These are phyloP conservation scores for Leptinotarsa defecta DNA, from an alignment of 1,140 invertebrate genomes.

Conservation along the genomic window DNA sequence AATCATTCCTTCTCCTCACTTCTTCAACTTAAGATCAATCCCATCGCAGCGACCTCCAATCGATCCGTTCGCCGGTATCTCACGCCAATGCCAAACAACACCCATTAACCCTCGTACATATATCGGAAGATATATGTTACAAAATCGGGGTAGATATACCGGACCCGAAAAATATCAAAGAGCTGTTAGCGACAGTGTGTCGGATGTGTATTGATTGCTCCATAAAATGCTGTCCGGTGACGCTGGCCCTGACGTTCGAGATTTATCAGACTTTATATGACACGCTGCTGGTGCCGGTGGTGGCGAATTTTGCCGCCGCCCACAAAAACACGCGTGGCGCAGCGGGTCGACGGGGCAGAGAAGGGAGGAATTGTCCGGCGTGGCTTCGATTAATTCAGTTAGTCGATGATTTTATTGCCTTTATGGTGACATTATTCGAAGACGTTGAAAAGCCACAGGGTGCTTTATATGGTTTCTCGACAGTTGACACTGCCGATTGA, in stretches of 20 bases:
- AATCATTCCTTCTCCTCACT: not conserved
- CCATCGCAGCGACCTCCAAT: no score
- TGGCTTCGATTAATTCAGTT: no score
- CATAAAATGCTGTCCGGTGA: constrained; percentile 39
- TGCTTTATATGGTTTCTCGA: no score
- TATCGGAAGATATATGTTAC: no score
- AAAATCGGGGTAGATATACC: not conserved
- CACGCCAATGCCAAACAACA: not conserved
- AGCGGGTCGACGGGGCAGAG: no score
- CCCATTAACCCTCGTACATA: not conserved
- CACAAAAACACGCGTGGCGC: constrained; percentile 3
- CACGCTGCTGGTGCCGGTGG: not conserved
- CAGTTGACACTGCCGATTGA: no score
- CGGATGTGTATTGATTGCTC: constrained; percentile 41
- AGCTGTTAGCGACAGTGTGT: constrained; percentile 38
- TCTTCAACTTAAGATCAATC: no score
- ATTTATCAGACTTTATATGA: constrained; percentile 42
- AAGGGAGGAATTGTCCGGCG: no score
- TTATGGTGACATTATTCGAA: no score
- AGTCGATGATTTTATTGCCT: no score
- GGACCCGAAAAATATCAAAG: constrained; percentile 18
- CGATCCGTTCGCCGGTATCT: not conserved
- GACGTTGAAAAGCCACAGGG: no score
- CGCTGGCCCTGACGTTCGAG: constrained; percentile 34
- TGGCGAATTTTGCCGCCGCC: constrained; percentile 1